Conservation (phyloP, 2,888 invertebrate species). For the Erpobdella octoculata region DNA sequence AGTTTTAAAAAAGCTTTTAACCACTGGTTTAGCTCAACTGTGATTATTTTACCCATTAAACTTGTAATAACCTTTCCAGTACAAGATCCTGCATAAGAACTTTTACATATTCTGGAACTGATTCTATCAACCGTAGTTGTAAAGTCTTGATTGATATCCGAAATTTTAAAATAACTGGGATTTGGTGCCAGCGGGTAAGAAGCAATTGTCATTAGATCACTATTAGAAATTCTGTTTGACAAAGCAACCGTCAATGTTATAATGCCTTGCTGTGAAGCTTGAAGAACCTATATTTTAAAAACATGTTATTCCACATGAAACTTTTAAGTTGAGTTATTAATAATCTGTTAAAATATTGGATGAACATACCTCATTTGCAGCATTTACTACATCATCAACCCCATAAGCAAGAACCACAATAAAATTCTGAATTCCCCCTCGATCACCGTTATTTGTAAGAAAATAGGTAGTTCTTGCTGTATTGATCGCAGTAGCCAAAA, state of each 20-base stretch:
- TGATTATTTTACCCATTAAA: no score
- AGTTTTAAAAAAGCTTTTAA: not conserved
- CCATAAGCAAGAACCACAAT: constrained; percentile 24
- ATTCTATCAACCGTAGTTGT: not conserved
- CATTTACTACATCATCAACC: not conserved
- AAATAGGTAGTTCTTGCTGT: constrained; percentile 14
- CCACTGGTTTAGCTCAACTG: not conserved
- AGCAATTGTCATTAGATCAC: not conserved
- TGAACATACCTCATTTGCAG: constrained; percentile 11
- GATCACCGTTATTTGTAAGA: constrained; percentile 10
- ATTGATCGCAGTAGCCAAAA: constrained; percentile 11
- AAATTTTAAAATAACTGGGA: constrained; percentile 13
- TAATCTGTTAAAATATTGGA: no score
- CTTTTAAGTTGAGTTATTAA: not conserved
- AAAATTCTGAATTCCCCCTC: constrained; percentile 25
- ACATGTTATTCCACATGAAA: not conserved
- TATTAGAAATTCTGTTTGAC: not conserved
- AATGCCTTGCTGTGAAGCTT: constrained; percentile 7
- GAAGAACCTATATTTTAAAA: not conserved
- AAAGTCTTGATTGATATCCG: not conserved
- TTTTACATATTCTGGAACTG: constrained; percentile 1
- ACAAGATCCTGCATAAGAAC: constrained; percentile 8
- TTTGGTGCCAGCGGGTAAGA: constrained; percentile 15
- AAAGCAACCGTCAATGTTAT: constrained; percentile 11
- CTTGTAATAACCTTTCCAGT: not conserved